phyloP scores from a whole-genome alignment of 2,113 vertebrate species.

The Numenius arquata region DNA sequence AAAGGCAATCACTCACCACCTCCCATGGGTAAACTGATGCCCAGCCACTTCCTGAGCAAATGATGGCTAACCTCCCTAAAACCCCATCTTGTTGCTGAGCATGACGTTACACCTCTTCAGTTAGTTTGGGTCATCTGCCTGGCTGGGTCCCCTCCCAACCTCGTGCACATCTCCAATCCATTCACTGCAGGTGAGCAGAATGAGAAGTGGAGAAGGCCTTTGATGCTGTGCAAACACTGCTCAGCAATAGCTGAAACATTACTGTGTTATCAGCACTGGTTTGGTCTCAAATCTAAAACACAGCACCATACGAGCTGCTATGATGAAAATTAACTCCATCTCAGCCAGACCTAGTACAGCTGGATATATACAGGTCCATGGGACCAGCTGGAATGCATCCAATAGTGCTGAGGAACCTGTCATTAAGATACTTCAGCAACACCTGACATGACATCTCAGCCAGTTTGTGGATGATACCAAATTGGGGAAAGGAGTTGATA shows the following conservation, averaged over 20 bases:
- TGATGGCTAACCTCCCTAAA: background rate
- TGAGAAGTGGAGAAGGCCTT: background rate
- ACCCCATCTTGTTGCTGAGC: background rate
- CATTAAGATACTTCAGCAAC: background rate
- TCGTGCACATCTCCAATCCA: background rate
- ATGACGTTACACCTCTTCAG: background rate
- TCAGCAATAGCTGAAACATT: background rate
- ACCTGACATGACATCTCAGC: background rate
- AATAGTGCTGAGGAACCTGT: background rate
- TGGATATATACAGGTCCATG: background rate
- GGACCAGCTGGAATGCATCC: background rate
- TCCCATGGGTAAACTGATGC: background rate
- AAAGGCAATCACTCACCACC: background rate
- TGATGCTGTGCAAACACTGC: background rate
- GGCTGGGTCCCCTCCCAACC: background rate
- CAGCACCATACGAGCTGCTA: background rate
- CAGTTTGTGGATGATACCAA: background rate
- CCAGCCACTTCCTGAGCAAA: background rate
- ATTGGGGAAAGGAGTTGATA: background rate
- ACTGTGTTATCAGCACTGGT: background rate
- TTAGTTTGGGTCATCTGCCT: background rate
- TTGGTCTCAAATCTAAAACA: background rate
- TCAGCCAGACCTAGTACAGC: background rate
- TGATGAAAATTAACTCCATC: background rate
- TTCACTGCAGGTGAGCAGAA: background rate